phyloP scores from a whole-genome alignment of 2,113 vertebrate genomes.

The Zosterops hypoxanthus region DNA sequence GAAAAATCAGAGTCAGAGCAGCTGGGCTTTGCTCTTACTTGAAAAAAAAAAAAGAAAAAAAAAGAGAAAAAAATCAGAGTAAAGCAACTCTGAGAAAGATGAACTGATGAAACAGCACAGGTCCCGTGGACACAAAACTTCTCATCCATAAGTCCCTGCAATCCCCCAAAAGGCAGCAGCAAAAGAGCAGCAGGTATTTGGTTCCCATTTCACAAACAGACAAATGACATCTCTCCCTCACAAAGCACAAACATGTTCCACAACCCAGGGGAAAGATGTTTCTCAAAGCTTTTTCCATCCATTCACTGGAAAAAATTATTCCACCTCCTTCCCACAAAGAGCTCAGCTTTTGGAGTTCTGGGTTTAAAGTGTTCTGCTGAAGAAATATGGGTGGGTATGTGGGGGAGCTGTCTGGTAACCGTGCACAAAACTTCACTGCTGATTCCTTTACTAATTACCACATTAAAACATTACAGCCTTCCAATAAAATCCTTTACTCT shows the following conservation, averaged over 20 bases:
- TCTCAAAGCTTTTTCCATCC: conserved; percentile 23
- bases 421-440: neutral
- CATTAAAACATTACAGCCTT: neutral
- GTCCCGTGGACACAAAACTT: neutral
- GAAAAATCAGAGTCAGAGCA: neutral
- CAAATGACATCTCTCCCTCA: conserved; percentile 8
- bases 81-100: neutral
- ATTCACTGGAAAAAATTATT: conserved; percentile 18
- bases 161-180: neutral
- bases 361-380: neutral
- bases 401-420: neutral
- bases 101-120: neutral
- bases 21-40: neutral
- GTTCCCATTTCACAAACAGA: neutral
- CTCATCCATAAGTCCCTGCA: neutral
- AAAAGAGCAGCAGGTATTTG: conserved; percentile 22
- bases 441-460: neutral
- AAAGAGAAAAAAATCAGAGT: neutral
- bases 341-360: neutral
- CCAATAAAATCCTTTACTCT: neutral
- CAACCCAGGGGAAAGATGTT: conserved; percentile 40
- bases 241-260: conserved; percentile 14
- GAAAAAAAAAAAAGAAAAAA: no score
- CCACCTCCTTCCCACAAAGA: neutral
- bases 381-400: neutral